Evolutionary conservation across 2,797 vertebrate genomes (phyloP), one percentile per base, ranked within the genome.

Genomic region (Orestias chungarensis): DNA sequence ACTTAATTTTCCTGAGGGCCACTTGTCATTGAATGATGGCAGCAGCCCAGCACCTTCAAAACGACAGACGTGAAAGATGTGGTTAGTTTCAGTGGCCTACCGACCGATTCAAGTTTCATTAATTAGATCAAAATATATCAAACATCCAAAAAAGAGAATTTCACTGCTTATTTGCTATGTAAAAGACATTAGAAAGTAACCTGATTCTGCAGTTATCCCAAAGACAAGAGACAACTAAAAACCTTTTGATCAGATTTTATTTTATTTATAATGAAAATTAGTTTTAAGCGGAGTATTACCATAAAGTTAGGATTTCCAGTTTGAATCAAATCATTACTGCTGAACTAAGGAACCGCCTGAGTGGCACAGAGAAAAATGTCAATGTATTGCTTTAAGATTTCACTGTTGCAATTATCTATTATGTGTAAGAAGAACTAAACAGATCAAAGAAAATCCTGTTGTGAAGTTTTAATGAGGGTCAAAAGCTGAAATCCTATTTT

Each of bases 1-100:
- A 83, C 81, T 93, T 91, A 42, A 90, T 92, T 92, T 90, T 91
- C 74, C 77, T 65, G 59, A 79, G 85, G 91, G 84, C 93, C 90
- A 91, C 57, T 69, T 68, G 76, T 82, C 82, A 80, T 83, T 79
- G 84, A 88, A 73, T 64, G 64, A 44, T 78, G 70, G 76, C 81
- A 75, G 67, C 69, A 70, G 65, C 75, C 79, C 74, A 83, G 82
- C 66, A 72, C 68, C 68, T 35, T 61, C 25, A 38, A 70, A 73
- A 20, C 82, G 33, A 55, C 54, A 44, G 61, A 57, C 29, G 31
- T 46, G 44, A 23, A 66, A 47, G 18, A 38, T 12, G 4, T 9
- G 42, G 33, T 59, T 17, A 2, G 12, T 10, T 33, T 35, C 62
- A 44, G 18, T 12, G 12, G 54, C 27, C 23, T 40, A 18, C 18